These are phyloP conservation scores for Sinhomidia bicolor DNA, from an alignment of 2,888 invertebrate genomes.

Conservation along the genomic window DNA sequence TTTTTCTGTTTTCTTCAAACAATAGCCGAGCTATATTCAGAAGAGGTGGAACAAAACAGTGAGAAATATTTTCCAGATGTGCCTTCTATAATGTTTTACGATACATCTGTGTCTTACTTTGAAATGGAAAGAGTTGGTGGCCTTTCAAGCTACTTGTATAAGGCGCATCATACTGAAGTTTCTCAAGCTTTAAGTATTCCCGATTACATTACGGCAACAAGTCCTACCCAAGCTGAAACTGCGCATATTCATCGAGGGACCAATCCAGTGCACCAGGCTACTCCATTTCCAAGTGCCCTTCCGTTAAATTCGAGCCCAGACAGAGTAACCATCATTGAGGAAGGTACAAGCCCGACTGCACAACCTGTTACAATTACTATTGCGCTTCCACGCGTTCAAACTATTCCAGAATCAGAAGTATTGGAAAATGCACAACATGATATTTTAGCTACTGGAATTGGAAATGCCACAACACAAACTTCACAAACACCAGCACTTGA, in stretches of 20 bases:
- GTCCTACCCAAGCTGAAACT: neutral
- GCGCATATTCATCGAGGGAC: neutral
- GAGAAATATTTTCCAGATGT: constrained; percentile 80
- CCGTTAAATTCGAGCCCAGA: neutral
- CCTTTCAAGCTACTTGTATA: constrained; percentile 86
- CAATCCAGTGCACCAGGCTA: constrained; percentile 40
- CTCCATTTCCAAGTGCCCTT: constrained; percentile 56
- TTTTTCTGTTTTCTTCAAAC: constrained; percentile 78
- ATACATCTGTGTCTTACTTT: constrained; percentile 86
- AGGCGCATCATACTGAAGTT: constrained; percentile 85
- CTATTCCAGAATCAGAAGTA: constrained; percentile 11
- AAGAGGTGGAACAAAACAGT: constrained; percentile 70
- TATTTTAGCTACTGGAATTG: constrained; percentile 28
- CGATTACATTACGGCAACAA: constrained; percentile 75
- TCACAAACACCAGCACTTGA: neutral
- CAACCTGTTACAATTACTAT: constrained; percentile 36
- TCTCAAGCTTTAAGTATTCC: constrained; percentile 81
- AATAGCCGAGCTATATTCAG: constrained; percentile 70
- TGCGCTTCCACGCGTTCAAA: constrained; percentile 37
- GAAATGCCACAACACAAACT: constrained; percentile 46
- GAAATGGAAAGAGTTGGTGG: constrained; percentile 88
- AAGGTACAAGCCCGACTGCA: neutral
- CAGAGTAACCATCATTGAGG: neutral
- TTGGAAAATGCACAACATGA: neutral
- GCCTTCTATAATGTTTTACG: constrained; percentile 85